Conservation (phyloP, 2,113 vertebrate genomes). For the Desmodus rotundus region DNA sequence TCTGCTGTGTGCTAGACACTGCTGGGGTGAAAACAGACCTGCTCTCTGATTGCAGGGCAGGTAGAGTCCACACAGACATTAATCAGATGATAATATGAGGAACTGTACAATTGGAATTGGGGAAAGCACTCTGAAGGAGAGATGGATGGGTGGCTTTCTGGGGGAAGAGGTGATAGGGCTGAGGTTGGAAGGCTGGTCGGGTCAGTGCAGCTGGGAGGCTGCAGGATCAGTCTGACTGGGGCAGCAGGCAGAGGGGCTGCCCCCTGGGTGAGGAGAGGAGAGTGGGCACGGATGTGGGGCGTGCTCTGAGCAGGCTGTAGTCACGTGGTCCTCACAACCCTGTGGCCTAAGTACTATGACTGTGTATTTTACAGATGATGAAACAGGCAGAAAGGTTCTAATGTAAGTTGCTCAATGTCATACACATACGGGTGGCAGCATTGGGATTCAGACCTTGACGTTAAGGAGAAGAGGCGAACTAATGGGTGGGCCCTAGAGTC, state of each 20-base stretch:
- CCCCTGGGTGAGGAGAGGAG: neutral
- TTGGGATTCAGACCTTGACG: neutral
- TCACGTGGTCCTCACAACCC: neutral
- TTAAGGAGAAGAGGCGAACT: neutral
- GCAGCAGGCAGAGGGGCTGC: neutral
- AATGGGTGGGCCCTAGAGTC: neutral
- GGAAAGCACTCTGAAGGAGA: neutral
- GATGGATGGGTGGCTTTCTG: neutral
- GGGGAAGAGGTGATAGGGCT: neutral
- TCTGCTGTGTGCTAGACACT: neutral
- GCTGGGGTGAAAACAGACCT: neutral
- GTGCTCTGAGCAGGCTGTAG: accelerated
- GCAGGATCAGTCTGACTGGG: neutral
- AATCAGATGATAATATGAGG: neutral
- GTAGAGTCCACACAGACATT: neutral
- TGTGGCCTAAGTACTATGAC: neutral
- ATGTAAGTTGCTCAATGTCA: neutral
- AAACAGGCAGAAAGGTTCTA: neutral
- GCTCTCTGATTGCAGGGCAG: neutral
- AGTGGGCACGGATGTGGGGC: accelerated
- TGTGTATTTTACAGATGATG: neutral
- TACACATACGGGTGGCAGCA: neutral
- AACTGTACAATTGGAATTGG: neutral
- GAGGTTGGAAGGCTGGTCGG: neutral
- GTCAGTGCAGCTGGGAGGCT: neutral